Percentiles rank a stretch among this genome's conserved stretches.
These are phyloP conservation scores for Myotis myotis DNA, from an alignment of 2,797 vertebrate genomes.

Conservation along the genomic window DNA sequence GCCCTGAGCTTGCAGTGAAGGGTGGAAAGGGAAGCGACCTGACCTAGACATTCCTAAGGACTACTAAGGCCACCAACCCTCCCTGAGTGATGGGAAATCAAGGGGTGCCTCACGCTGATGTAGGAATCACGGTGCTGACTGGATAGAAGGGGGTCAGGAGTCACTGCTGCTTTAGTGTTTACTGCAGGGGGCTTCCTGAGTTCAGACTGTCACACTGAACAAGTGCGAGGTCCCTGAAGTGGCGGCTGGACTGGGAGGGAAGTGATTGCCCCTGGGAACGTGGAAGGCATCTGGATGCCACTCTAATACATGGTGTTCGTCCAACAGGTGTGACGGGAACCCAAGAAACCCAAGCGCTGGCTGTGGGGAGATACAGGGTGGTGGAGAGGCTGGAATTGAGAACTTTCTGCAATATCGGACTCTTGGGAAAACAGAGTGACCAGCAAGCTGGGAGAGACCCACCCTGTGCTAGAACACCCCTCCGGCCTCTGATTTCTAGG, in stretches of 20 bases:
- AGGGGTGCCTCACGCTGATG: neutral
- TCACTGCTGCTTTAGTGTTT: neutral
- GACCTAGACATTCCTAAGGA: neutral
- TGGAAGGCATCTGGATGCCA: neutral
- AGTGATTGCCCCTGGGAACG: neutral
- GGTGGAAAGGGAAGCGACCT: neutral
- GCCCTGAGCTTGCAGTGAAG: neutral
- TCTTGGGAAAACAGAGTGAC: neutral
- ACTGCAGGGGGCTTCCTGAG: neutral
- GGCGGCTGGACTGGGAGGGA: neutral
- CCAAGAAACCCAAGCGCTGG: neutral
- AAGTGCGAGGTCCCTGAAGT: neutral
- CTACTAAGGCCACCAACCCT: too few species aligned
- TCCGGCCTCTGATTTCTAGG: neutral
- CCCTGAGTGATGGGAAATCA: neutral
- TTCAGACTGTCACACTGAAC: neutral
- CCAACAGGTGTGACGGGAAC: neutral
- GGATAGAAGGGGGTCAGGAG: accelerated
- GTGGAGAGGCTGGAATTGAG: neutral
- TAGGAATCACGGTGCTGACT: neutral
- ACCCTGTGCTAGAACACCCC: neutral
- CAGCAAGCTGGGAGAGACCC: neutral
- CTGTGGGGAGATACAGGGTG: neutral
- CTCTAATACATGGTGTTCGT: accelerated
- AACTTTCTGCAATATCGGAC: too few species aligned